phyloP scores from a whole-genome alignment of 2,888 invertebrate genomes.

The Masnerella sp. region DNA sequence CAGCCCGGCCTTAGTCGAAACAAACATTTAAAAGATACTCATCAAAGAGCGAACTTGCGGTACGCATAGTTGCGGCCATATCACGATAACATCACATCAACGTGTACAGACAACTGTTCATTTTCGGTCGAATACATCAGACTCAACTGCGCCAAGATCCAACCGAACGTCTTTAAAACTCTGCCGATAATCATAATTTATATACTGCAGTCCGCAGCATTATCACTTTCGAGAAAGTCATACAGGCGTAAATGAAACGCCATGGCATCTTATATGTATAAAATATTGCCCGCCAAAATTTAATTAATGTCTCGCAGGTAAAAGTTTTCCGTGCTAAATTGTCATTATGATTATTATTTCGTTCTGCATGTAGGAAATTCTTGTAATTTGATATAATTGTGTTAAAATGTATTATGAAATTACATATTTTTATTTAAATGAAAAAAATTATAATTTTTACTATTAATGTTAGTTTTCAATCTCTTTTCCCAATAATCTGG shows the following conservation, averaged over 20 bases:
- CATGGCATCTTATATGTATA: constrained; percentile 20
- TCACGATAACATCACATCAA: constrained; percentile 28
- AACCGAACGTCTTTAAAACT: constrained; percentile 17
- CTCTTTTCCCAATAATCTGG: no score
- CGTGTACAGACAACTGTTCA: constrained; percentile 34
- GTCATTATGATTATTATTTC: no score
- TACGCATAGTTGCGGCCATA: constrained; percentile 27
- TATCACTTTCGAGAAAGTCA: constrained; percentile 41
- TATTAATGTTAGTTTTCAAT: no score
- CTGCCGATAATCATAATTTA: constrained; percentile 38
- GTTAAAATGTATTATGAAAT: no score
- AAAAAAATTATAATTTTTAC: no score
- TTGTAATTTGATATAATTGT: no score
- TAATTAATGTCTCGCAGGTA: constrained; percentile 27
- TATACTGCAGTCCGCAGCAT: constrained; percentile 13
- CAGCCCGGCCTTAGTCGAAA: constrained; percentile 3
- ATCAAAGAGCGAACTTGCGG: constrained; percentile 30
- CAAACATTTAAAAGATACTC: constrained; percentile 24
- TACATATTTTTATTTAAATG: no score
- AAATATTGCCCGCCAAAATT: constrained; percentile 31
- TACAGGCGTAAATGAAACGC: constrained; percentile 21
- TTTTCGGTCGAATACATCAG: constrained; percentile 27
- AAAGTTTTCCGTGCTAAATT: constrained; percentile 9
- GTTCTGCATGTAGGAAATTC: no score
- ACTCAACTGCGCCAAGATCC: constrained; percentile 23